Evolutionary conservation across 2,797 vertebrate genomes (phyloP).

Genomic region (Avahi laniger): DNA sequence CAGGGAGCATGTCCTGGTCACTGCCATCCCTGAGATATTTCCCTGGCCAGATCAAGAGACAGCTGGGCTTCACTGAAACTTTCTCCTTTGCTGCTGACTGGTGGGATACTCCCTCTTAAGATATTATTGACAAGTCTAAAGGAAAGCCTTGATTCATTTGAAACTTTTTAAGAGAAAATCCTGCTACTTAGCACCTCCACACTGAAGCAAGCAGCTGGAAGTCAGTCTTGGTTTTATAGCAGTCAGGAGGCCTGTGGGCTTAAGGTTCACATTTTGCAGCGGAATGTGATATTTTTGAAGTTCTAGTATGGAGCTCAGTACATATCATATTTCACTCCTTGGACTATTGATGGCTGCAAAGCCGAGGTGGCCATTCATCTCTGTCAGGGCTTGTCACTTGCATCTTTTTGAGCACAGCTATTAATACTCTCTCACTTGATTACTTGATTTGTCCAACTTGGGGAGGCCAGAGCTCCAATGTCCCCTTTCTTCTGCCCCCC

Average conservation of each 20-base stretch:
- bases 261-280: not conserved
- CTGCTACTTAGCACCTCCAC: not conserved
- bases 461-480: not conserved
- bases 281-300: not conserved
- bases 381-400: not conserved
- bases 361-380: not conserved
- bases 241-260: not conserved
- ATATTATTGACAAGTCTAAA: not conserved
- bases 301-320: not conserved
- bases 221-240: not conserved
- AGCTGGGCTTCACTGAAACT: not conserved
- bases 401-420: not conserved
- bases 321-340: not conserved
- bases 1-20: not conserved
- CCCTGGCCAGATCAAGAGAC: not conserved
- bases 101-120: not conserved
- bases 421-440: not conserved
- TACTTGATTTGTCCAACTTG: not conserved
- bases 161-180: slow-evolving; percentile 1
- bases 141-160: not conserved
- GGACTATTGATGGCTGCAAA: not conserved
- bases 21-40: not conserved
- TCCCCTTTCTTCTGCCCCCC: not conserved
- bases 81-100: not conserved
- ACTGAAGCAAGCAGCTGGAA: not conserved